Conservation (phyloP, 1,140 invertebrate genomes). For the Hyles euphorbiae region DNA sequence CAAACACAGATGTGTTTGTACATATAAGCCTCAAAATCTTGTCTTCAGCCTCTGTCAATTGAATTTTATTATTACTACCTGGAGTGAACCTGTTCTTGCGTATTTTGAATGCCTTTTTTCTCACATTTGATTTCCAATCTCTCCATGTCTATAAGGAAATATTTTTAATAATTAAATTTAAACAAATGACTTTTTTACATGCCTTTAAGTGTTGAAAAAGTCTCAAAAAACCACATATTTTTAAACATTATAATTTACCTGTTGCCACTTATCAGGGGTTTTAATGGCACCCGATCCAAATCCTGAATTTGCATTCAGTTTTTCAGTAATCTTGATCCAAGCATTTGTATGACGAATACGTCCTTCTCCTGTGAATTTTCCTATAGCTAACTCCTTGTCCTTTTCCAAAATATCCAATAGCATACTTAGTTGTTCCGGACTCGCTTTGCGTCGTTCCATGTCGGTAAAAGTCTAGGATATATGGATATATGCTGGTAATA, state of each 20-base stretch:
- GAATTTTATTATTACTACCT: constrained; percentile 32
- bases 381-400: constrained; percentile 44
- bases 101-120: constrained; percentile 48
- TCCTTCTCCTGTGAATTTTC: constrained; percentile 41
- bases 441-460: constrained; percentile 49
- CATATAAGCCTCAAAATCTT: constrained; percentile 44
- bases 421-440: constrained; percentile 46
- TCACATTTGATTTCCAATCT: constrained; percentile 52
- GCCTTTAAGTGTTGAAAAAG: too few relatives aligned
- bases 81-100: constrained; percentile 39
- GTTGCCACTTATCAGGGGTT: constrained; percentile 50
- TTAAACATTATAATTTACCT: constrained; percentile 18
- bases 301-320: constrained; percentile 43
- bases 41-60: constrained; percentile 40
- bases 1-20: constrained; percentile 41
- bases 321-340: constrained; percentile 49
- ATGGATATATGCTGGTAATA: too few relatives aligned
- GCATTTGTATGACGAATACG: constrained; percentile 41
- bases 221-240: neutral
- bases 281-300: constrained; percentile 47
- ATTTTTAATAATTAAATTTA: constrained; percentile 6
- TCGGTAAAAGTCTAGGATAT: neutral
- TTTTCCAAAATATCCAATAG: constrained; percentile 44
- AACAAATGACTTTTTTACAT: too few relatives aligned
- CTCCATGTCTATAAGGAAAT: constrained; percentile 36